A percentile compares a stretch with the other conserved stretches of the same genome.
Conservation (phyloP, 2,797 vertebrate species). For the Acipenser ruthenus region DNA sequence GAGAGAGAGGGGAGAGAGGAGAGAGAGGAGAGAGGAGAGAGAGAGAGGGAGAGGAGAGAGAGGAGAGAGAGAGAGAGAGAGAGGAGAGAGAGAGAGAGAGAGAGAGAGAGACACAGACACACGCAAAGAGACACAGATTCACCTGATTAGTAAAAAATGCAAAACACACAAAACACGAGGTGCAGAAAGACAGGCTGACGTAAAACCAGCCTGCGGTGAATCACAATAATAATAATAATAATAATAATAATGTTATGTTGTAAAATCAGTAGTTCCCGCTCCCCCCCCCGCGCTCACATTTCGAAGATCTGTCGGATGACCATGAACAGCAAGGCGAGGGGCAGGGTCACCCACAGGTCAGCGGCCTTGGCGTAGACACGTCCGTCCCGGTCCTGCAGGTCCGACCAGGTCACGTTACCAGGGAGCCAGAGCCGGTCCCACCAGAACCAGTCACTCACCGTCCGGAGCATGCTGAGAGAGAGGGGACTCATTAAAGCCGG, state of each 20-base stretch:
- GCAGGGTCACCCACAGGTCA: constrained; percentile 79
- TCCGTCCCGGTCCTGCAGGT: constrained; percentile 79
- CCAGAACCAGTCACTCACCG: constrained; percentile 81
- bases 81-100: constrained; percentile 1
- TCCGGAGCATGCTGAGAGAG: constrained; percentile 72
- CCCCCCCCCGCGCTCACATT: constrained; percentile 57
- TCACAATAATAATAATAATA: no score
- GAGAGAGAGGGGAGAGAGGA: constrained; percentile 17
- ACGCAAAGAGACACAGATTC: not conserved
- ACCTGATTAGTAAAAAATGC: no score
- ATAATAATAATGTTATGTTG: no score
- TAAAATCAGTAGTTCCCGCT: no score
- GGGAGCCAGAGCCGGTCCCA: constrained; percentile 90
- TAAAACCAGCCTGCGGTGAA: no score
- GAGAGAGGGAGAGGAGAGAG: not conserved
- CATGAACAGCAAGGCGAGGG: constrained; percentile 82
- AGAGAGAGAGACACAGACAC: not conserved
- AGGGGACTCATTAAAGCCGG: not conserved
- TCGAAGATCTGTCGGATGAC: constrained; percentile 80
- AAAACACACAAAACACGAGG: no score
- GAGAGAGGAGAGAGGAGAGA: not conserved
- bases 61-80: not conserved
- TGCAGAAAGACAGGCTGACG: no score
- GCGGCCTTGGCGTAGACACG: constrained; percentile 75
- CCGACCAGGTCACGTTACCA: constrained; percentile 81